Evolutionary conservation across 2,113 vertebrate species (phyloP), one percentile per base, ranked within the genome.

Genomic region (Nothocercus julius): DNA sequence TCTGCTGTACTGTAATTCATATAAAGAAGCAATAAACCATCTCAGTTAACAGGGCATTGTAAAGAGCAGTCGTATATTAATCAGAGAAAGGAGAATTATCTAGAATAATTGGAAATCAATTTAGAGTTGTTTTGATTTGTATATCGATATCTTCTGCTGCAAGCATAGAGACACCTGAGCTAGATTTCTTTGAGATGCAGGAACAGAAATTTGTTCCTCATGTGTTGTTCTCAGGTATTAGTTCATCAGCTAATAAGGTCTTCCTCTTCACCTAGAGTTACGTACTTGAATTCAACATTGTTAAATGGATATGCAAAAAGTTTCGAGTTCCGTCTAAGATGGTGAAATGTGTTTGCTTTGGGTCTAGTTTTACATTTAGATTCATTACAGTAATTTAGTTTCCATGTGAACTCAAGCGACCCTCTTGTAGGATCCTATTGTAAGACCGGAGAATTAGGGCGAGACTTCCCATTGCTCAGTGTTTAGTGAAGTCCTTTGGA

Each of bases 251-350:
- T 62, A 25, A 13, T 54, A 13, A 70, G 82, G 5, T 42, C 53
- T 40, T 63, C 9, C 2, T 76, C 66, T 75, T 16, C 2, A 0
- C 16, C 59, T 64, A 72, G 44, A 4, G 40, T 61, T 6, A 2
- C 0, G 5, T 49, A 32, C 16, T 49, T 74, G 49, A n/a, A 36
- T 75, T 67, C 61, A 72, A 30, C 36, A 4, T 1, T 2, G 28
- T 7, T 38, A 11, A 22, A 28, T 1, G 3, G 3, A 2, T 13
- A 25, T 15, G 24, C 36, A 21, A 21, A 4, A 5, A 36, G 59
- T 28, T 70, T 5, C 21, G 36, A 75, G 11, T 13, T 64, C 36
- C 8, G 40, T 20, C 64, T 59, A 69, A 89, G 30, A 4, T 68
- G 19, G 12, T 58, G 34, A 13, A 32, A 14, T 68, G 61, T 36